Percentiles rank a stretch among this genome's conserved stretches.
Evolutionary conservation across 2,113 vertebrate genomes (phyloP).

Genomic region (Notarius quadriscutis): DNA sequence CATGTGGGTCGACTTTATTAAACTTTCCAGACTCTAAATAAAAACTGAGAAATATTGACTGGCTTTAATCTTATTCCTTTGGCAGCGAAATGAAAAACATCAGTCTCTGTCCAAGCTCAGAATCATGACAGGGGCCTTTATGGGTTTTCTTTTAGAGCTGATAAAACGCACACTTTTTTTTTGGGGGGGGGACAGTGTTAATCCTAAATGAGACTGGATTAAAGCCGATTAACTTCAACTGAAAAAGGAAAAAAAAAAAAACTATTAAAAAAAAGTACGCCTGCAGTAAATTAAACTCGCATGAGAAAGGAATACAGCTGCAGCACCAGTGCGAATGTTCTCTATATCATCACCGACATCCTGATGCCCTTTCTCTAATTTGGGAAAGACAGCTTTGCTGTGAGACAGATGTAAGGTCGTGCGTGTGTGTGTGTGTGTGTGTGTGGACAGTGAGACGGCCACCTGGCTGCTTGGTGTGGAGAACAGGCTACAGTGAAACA

Average conservation of each 20-base stretch:
- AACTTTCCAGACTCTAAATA: background rate
- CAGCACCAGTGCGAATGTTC: constrained; percentile 22
- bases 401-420: constrained; percentile 27
- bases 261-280: background rate
- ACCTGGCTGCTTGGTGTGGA: constrained; percentile 30
- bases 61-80: background rate
- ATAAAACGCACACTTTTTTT: background rate
- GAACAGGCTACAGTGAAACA: constrained; percentile 26
- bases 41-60: constrained; percentile 5
- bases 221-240: constrained; percentile 40
- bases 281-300: constrained; percentile 13
- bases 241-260: background rate
- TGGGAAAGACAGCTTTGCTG: background rate
- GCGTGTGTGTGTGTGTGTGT: constrained; percentile 21
- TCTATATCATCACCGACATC: constrained; percentile 20
- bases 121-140: background rate
- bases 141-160: constrained; percentile 36
- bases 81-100: constrained; percentile 16
- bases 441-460: constrained; percentile 10
- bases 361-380: constrained; percentile 28
- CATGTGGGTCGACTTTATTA: constrained; percentile 10
- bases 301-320: constrained; percentile 13
- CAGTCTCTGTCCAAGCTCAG: background rate
- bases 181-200: no score
- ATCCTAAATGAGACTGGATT: constrained; percentile 48